A percentile compares a stretch with the other conserved stretches of the same genome.
Conservation (phyloP, 2,797 vertebrate genomes). For the Chloroceryle amazona region DNA sequence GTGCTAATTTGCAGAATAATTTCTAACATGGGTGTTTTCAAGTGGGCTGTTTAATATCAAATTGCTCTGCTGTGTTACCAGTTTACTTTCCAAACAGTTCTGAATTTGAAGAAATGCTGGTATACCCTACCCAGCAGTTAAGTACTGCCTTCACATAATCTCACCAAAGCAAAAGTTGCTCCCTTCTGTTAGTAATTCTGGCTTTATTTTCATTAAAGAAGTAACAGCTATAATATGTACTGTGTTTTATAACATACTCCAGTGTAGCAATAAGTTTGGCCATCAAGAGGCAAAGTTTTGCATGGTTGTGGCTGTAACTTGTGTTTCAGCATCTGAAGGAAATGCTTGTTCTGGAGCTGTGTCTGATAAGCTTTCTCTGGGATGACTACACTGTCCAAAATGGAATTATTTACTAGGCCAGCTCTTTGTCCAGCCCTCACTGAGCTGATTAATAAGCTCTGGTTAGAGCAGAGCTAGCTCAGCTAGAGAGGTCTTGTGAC, state of each 20-base stretch:
- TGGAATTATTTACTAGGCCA: neutral
- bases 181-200: neutral
- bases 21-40: neutral
- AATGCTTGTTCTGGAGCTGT: neutral
- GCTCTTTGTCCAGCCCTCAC: neutral
- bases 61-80: neutral
- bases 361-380: neutral
- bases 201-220: neutral
- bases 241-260: neutral
- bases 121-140: neutral
- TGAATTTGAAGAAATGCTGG: neutral
- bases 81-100: neutral
- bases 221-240: neutral
- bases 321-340: neutral
- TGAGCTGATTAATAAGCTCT: neutral
- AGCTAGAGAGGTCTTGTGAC: accelerated
- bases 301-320: neutral
- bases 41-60: neutral
- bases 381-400: neutral
- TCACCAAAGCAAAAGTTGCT: neutral
- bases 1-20: neutral
- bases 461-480: neutral
- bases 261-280: neutral
- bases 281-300: neutral
- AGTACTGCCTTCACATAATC: neutral